Percentiles rank a stretch among this genome's conserved stretches.
These are phyloP conservation scores for Blennius ocellaris DNA, from an alignment of 2,113 vertebrate species.

Conservation along the genomic window DNA sequence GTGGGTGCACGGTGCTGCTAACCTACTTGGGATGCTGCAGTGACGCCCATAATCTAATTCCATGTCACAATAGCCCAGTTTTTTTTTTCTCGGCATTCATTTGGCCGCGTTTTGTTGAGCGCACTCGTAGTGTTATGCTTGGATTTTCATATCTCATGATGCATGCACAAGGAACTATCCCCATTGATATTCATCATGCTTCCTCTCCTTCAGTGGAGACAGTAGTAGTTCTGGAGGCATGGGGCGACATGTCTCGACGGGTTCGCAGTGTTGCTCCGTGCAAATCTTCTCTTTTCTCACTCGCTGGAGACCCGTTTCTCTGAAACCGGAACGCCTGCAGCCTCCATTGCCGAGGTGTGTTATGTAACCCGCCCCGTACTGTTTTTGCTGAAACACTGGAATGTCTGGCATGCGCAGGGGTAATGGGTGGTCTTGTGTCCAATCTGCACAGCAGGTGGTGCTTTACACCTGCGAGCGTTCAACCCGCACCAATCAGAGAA, in stretches of 20 bases:
- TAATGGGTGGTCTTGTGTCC: conserved; percentile 9
- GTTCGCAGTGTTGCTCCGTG: conserved; percentile 17
- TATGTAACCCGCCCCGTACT: conserved; percentile 31
- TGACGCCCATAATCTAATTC: conserved; percentile 22
- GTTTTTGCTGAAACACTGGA: conserved; percentile 21
- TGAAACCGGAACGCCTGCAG: conserved; percentile 30
- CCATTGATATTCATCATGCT: not conserved
- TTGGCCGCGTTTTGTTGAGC: too few species aligned
- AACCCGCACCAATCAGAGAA: conserved; percentile 3
- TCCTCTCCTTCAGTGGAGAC: not conserved
- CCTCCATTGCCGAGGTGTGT: conserved; percentile 25
- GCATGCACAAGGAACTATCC: too few species aligned
- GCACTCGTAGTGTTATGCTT: too few species aligned
- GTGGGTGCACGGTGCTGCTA: conserved; percentile 42
- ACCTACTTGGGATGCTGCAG: conserved; percentile 9
- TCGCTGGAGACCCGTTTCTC: conserved; percentile 5
- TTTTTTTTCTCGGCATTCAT: too few species aligned
- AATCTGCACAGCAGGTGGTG: conserved; percentile 61
- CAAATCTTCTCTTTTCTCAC: conserved; percentile 23
- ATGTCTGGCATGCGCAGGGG: conserved; percentile 46
- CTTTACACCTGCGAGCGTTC: conserved; percentile 36
- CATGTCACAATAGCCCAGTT: too few species aligned
- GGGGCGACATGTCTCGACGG: conserved; percentile 40
- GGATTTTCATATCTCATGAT: too few species aligned
- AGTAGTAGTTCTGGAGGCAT: conserved; percentile 5